phyloP scores from a whole-genome alignment of 1,140 invertebrate species.

The Rhagoletis pomonella region DNA sequence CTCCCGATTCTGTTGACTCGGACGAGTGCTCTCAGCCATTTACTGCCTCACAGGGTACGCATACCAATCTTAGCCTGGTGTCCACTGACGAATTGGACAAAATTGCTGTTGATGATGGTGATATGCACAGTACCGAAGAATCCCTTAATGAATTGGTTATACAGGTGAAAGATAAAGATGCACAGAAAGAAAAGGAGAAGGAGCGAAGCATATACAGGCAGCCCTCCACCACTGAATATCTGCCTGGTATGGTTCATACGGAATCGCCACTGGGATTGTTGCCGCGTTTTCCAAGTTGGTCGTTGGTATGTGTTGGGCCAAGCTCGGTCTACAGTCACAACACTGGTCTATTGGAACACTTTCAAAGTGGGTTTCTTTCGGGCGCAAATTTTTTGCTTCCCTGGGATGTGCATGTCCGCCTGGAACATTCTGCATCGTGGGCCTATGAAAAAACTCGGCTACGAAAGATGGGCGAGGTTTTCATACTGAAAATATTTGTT shows the following conservation, averaged over 20 bases:
- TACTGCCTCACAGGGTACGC: constrained; percentile 57
- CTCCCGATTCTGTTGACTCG: constrained; percentile 19
- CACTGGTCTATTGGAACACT: constrained; percentile 84
- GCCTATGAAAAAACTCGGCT: constrained; percentile 63
- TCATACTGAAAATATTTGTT: constrained; percentile 95
- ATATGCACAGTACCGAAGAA: constrained; percentile 57
- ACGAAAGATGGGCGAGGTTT: constrained; percentile 73
- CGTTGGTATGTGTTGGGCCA: constrained; percentile 90
- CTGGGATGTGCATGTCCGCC: constrained; percentile 93
- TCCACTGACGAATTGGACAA: constrained; percentile 57
- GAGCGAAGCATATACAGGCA: constrained; percentile 77
- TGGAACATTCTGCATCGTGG: constrained; percentile 64
- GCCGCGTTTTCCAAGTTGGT: constrained; percentile 95
- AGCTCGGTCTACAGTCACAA: constrained; percentile 94
- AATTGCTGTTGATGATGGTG: constrained; percentile 55
- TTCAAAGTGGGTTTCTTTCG: constrained; percentile 90
- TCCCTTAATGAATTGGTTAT: constrained; percentile 66
- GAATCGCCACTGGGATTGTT: constrained; percentile 85
- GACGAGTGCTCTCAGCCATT: constrained; percentile 56
- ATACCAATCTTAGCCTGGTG: constrained; percentile 58
- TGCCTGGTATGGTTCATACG: constrained; percentile 92
- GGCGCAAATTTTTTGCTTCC: constrained; percentile 94
- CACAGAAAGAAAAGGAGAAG: constrained; percentile 33
- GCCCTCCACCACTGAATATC: constrained; percentile 91
- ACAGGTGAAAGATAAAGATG: constrained; percentile 61